A percentile compares a stretch with the other conserved stretches of the same genome.
Conservation (phyloP, 2,113 vertebrate species). For the Carollia perspicillata region DNA sequence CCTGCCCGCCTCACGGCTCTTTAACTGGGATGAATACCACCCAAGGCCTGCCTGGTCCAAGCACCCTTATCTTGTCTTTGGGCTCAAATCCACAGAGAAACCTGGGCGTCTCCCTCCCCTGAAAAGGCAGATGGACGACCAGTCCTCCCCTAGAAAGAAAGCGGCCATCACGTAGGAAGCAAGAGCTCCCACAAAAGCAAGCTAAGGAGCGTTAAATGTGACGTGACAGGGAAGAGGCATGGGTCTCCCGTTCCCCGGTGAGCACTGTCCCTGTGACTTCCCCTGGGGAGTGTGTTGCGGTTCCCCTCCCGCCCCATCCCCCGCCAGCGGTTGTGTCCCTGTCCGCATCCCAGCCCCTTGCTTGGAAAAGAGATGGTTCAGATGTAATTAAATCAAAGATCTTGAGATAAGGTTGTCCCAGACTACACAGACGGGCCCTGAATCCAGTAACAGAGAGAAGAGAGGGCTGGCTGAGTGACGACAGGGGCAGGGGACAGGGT, state of each 20-base stretch:
- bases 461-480: fast-evolving
- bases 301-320: too few species aligned
- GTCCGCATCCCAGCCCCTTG: background rate
- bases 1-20: fast-evolving
- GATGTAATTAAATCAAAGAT: background rate
- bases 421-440: background rate
- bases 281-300: fast-evolving
- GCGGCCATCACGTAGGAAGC: fast-evolving
- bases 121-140: background rate
- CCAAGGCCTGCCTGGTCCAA: fast-evolving
- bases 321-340: background rate
- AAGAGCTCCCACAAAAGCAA: background rate
- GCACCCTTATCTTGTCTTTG: background rate
- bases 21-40: background rate
- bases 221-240: background rate
- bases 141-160: background rate
- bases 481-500: background rate
- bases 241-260: background rate
- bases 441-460: background rate
- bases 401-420: background rate
- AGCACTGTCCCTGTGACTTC: too few species aligned
- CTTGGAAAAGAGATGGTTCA: background rate
- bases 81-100: background rate
- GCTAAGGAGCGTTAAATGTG: background rate
- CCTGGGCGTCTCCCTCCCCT: background rate